These are phyloP conservation scores for Neosilurus mollespiculum DNA, from an alignment of 2,797 vertebrate species.

Conservation along the genomic window DNA sequence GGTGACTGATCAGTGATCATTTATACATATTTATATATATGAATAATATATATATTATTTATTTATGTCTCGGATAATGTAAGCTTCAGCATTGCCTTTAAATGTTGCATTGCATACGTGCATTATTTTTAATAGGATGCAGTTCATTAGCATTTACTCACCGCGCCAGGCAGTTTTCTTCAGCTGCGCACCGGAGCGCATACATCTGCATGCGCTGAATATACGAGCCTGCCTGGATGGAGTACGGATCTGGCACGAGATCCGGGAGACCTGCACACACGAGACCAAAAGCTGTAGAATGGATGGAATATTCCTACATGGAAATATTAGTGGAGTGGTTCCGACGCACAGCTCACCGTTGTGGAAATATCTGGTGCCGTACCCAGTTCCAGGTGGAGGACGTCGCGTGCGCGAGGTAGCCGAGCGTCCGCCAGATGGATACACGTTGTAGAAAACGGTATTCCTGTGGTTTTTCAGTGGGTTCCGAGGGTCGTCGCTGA, in stretches of 20 bases:
- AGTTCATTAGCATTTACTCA: slow-evolving; percentile 51
- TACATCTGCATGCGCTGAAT: slow-evolving; percentile 83
- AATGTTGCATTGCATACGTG: not conserved
- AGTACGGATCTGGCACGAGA: slow-evolving; percentile 80
- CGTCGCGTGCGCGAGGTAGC: slow-evolving; percentile 56
- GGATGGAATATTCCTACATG: not conserved
- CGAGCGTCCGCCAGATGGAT: slow-evolving; percentile 55
- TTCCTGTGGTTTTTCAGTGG: slow-evolving; percentile 73
- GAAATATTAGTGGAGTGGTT: not conserved
- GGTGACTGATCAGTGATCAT: not conserved
- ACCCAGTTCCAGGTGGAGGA: slow-evolving; percentile 69
- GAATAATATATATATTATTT: no score
- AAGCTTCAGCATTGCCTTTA: not conserved
- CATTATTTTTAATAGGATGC: not conserved
- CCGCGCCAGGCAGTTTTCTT: slow-evolving; percentile 86
- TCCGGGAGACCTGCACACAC: slow-evolving; percentile 77
- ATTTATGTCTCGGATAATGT: not conserved
- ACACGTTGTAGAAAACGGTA: slow-evolving; percentile 72
- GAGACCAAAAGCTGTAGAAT: not conserved
- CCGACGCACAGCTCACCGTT: slow-evolving; percentile 68
- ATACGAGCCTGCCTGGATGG: slow-evolving; percentile 81
- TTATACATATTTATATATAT: not conserved
- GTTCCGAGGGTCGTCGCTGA: slow-evolving; percentile 74
- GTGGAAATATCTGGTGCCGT: slow-evolving; percentile 78
- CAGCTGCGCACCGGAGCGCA: slow-evolving; percentile 81